Evolutionary conservation across 2,797 vertebrate genomes (phyloP), one percentile per base, ranked within the genome.

Genomic region (Molossus alvarezi): DNA sequence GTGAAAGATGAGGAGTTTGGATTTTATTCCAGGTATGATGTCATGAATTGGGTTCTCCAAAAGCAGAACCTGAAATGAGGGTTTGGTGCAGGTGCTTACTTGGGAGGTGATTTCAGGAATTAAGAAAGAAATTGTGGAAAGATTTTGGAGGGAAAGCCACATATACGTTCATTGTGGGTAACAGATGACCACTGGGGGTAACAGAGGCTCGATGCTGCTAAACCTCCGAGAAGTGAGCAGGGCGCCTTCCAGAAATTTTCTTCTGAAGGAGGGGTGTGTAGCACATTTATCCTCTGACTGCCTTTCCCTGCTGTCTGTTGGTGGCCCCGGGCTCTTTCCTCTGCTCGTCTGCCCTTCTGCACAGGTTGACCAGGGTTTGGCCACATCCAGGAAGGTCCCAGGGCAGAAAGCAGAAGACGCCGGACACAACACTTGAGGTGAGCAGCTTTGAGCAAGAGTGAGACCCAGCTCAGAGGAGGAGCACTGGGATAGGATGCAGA

Each of bases 401-500:
- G 15, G 33, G 71, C 72, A 95, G 64, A 91, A 86, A 69, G 75
- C 58, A 81, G 41, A 64, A 60, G 55, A 87, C 3, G 5, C n/a
- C 25, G 8, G 62, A 37, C 20, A 4, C 29, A 3, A 3, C 2
- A 65, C 48, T 60, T 5, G 18, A 18, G n/a, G 25, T 14, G 33
- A 12, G 15, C 20, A 27, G 9, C 67, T 62, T 9, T 53, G 37
- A 41, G 17, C 27, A 10, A 93, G 41, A 81, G 15, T 18, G 58
- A 86, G 25, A 25, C 20, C 91, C 87, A 77, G 27, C 33, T n/a
- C 60, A 9, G 69, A 64, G 57, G 53, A 83, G 29, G 60, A 55
- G 29, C 9, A 17, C 1, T 2, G 65, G 17, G 21, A 5, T 37
- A 14, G 41, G 87, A 45, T 2, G 3, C 45, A 29, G 77, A 21